Base-by-base conservation (phyloP, 1,140 invertebrate species). In the Drosophila mayri region DNA sequence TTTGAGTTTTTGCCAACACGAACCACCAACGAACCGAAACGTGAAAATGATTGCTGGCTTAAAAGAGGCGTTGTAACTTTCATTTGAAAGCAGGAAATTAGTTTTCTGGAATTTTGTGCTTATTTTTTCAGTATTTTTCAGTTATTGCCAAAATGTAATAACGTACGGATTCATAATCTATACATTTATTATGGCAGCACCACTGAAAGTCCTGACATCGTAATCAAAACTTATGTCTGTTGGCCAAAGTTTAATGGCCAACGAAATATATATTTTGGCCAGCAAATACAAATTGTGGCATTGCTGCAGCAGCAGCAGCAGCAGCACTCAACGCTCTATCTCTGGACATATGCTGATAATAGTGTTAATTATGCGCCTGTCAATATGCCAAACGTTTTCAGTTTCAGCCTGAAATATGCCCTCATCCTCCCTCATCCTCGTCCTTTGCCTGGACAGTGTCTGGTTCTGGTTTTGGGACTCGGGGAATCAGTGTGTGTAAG, bases 281-380 rank as follows among this genome's bases (percentile, higher is more conserved):
- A 52, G 63, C 58, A 74, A 47, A 47, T 49, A 62, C 63, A 47
- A 35, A 38, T 49, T 64, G 70, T 50, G 70, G 44, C 71, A 50
- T 49, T 59, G 46, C 67, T 18, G 22, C n/a, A 30, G 35, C 52
- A 10, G 46, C 67, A 18, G 20, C n/a, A 30, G 35, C 52, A 10
- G 25, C 60, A 40, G 35, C 66, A 30, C 55, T 60, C 70, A 60
- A 50, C 44, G 22, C 55, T 35, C 55, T 37, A 37, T 49, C 70
- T 41, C 67, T 47, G 63, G 57, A 44, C 32, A 59, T 83, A 65
- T 80, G 62, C 83, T 73, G 81, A 84, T 84, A 84, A 84, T 84
- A 84, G 81, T 84, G 81, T 84, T 84, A 84, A 84, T 84, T 84
- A 84, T 84, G 81, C 81, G 81, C 81, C 77, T 84, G 81, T 84